Evolutionary conservation across 2,888 invertebrate species (phyloP).

Genomic region (Spicauda simplicius): DNA sequence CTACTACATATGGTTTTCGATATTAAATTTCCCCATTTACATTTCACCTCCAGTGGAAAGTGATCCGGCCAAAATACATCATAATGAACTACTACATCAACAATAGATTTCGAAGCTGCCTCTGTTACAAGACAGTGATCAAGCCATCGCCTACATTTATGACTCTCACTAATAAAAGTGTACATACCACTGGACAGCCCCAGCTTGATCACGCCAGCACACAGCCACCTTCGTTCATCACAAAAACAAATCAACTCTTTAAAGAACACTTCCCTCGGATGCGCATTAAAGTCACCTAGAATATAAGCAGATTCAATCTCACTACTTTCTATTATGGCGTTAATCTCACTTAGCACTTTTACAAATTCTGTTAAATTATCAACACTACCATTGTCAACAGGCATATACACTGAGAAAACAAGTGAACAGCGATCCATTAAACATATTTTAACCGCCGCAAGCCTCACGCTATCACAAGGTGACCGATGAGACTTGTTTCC

Average conservation of each 20-base stretch:
- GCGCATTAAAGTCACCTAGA: not conserved
- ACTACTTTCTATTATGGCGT: not conserved
- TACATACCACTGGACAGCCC: no score
- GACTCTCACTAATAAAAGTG: no score
- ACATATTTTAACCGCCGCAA: not conserved
- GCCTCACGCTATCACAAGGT: not conserved
- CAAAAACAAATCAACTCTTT: no score
- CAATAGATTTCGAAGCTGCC: not conserved
- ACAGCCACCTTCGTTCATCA: no score
- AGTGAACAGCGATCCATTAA: not conserved
- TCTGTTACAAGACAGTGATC: not conserved
- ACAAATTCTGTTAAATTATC: not conserved
- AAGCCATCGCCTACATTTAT: no score
- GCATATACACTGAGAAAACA: not conserved
- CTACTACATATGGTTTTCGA: no score
- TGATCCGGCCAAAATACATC: constrained; percentile 7
- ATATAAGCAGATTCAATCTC: not conserved
- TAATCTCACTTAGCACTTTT: constrained; percentile 3
- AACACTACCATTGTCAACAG: not conserved
- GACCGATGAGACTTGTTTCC: not conserved
- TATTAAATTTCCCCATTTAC: not conserved
- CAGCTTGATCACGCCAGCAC: no score
- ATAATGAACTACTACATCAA: not conserved
- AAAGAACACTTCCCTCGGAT: no score
- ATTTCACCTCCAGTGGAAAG: constrained; percentile 6